Evolutionary conservation across 2,888 invertebrate genomes (phyloP), one percentile per base, ranked within the genome.

Genomic region (Caenorhabditis auriculariae): DNA sequence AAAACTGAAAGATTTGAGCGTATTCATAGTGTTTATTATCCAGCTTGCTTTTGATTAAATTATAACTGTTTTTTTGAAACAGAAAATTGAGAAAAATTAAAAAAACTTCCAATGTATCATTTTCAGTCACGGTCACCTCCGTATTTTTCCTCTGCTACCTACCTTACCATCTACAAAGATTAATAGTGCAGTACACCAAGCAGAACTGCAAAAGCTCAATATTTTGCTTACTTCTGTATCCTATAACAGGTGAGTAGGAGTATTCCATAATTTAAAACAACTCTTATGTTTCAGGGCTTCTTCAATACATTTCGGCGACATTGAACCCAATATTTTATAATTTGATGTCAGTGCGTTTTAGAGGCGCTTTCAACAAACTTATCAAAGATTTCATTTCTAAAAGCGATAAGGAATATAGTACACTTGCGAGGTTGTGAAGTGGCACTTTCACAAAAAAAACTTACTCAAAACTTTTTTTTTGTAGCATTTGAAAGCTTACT

Each of bases 71-170:
- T n/a, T n/a, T n/a, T n/a, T n/a, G n/a, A n/a, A n/a, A n/a, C n/a
- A n/a, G n/a, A 17, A 0, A 9, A 42, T 44, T 44, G 47, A 21
- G 17, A 24, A 17, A 23, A 19, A 24, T 21, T 24, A 19, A 3
- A 21, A 5, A 32, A 7, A 17, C 17, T 12, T 26, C 5, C 9
- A 28, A 39, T 39, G 12, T 9, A 12, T 23, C 24, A 26, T 5
- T 53, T 58, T 42, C 58, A 72, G 77, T 76, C 4, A 76, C 74
- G 2, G 77, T 80, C 2, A 68, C 77, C 0, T 61, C 66, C 6
- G 74, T 80, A 4, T 80, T 80, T 59, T 80, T 80, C 56, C 43
- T 78, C 26, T 80, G 78, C 57, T 80, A 80, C 47, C 64, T 80
- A n/a, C 80, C 80, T 21, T 77, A 78, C 54, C 80, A 80, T 50